Percentiles rank a stretch among this genome's conserved stretches.
Conservation (phyloP, 2,888 invertebrate species). For the Heliconius ethilla region DNA sequence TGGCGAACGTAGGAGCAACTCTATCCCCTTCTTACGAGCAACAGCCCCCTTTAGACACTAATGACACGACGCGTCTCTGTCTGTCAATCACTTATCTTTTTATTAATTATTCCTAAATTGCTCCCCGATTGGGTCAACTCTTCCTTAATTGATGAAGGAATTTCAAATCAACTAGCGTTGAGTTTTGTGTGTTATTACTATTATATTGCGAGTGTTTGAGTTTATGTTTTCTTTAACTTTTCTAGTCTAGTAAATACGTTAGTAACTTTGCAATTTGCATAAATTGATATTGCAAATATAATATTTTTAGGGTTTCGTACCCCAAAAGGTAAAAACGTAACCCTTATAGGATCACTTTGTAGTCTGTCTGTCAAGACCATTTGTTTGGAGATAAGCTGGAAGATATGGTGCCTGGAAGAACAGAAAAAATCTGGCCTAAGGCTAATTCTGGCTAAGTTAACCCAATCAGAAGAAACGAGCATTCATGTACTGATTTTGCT, state of each 20-base stretch:
- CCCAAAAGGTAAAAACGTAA: no score
- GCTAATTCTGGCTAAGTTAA: no score
- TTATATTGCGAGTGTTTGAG: not conserved
- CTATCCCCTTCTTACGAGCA: slow-evolving; percentile 28
- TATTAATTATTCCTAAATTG: slow-evolving; percentile 34
- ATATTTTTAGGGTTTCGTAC: no score
- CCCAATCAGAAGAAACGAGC: no score
- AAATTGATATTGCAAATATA: no score
- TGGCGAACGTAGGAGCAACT: slow-evolving; percentile 34
- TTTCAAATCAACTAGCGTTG: slow-evolving; percentile 9
- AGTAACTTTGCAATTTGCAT: no score
- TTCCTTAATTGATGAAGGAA: slow-evolving; percentile 26
- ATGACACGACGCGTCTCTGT: slow-evolving; percentile 31
- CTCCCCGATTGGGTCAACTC: slow-evolving; percentile 16
- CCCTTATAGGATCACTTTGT: no score
- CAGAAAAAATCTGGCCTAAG: no score
- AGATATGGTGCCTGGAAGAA: no score
- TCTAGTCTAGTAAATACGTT: not conserved
- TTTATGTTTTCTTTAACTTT: not conserved
- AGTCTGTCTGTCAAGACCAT: no score
- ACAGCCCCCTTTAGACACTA: slow-evolving; percentile 32
- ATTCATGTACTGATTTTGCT: no score
- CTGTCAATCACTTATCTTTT: slow-evolving; percentile 32
- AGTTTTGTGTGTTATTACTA: not conserved
- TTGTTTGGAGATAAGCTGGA: no score